Base-by-base conservation (phyloP, 2,113 vertebrate species). In the Tapirus terrestris region DNA sequence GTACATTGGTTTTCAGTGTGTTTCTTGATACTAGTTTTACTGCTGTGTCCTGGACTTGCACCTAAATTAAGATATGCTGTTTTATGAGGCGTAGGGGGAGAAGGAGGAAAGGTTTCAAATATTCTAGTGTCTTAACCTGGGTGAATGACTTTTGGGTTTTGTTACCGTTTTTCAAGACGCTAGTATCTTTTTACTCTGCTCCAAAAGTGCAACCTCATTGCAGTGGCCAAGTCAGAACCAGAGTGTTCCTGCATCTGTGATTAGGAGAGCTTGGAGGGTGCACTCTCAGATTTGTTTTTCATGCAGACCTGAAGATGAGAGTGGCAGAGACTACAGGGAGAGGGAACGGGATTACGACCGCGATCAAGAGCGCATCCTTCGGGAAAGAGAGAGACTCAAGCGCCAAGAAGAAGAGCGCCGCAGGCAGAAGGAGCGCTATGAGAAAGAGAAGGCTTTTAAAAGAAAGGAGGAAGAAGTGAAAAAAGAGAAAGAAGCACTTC, bases 321-420 rank as follows among this genome's bases (percentile, higher is more conserved):
- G 98, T 48, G 97, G 99, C 92, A 99, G 99, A 98, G 99, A 99
- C 95, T 99, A 99, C 98, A 98, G 99, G 87, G 99, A 99, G 86
- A 98, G 99, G 76, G 99, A 99, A 92, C 98, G 99, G 96, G 99
- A 99, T 91, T 99, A 99, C 31, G 99, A 99, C 58, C 99, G 99
- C 60, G 99, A 99, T 53, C 72, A 98, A 96, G 99, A 99, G 31
- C 99, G 99, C 98, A 99, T 99, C 8, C 99, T 99, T 94, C 99
- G 98, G 91, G 99, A 99, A 83, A 99, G 99, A 96, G 99, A 99
- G 90, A 99, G 99, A 72, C 82, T 99, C 94, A 99, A 98, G 73
- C 99, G 99, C 5, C 99, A 99, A 83, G 99, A 99, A 21, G 99
- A 99, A 61, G 99, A 99, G 13, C 99, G 99, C 5, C 98, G 99